Percentiles rank a stretch among this genome's conserved stretches.
Conservation (phyloP, 1,140 invertebrate species). For the Leptopilina clavipes region DNA sequence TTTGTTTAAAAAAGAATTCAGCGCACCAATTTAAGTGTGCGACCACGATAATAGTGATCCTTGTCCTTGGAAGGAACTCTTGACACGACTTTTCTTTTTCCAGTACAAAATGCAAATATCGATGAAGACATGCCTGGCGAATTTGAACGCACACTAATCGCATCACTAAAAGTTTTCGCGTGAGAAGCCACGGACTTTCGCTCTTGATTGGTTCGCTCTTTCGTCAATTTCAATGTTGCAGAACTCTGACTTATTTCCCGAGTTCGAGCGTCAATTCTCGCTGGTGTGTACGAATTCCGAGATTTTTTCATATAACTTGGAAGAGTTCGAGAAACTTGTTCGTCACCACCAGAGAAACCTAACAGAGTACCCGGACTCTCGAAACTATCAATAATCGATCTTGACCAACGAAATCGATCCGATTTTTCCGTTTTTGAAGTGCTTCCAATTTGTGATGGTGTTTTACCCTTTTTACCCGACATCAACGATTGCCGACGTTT, state of each 20-base stretch:
- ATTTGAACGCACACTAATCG: constrained; percentile 48
- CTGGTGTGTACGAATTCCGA: constrained; percentile 61
- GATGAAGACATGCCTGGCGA: constrained; percentile 59
- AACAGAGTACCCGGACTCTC: neutral
- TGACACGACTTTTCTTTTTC: constrained; percentile 54
- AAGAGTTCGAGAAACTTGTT: constrained; percentile 57
- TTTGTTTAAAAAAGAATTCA: constrained; percentile 40
- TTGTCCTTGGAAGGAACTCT: constrained; percentile 37
- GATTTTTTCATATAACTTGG: constrained; percentile 61
- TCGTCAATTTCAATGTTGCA: constrained; percentile 50
- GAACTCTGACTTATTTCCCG: constrained; percentile 47
- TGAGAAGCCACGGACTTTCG: constrained; percentile 53
- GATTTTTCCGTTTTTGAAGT: neutral
- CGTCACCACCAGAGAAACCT: neutral
- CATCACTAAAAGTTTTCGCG: constrained; percentile 53
- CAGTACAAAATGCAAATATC: constrained; percentile 71
- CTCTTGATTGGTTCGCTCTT: constrained; percentile 55
- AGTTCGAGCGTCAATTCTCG: constrained; percentile 54
- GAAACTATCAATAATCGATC: neutral
- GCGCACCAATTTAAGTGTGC: constrained; percentile 55
- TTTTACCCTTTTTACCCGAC: neutral
- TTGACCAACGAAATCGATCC: constrained; percentile 15
- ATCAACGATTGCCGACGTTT: constrained; percentile 1
- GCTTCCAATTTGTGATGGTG: neutral
- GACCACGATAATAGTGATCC: constrained; percentile 41